phyloP scores from a whole-genome alignment of 2,113 vertebrate species.

The Daubentonia madagascariensis region DNA sequence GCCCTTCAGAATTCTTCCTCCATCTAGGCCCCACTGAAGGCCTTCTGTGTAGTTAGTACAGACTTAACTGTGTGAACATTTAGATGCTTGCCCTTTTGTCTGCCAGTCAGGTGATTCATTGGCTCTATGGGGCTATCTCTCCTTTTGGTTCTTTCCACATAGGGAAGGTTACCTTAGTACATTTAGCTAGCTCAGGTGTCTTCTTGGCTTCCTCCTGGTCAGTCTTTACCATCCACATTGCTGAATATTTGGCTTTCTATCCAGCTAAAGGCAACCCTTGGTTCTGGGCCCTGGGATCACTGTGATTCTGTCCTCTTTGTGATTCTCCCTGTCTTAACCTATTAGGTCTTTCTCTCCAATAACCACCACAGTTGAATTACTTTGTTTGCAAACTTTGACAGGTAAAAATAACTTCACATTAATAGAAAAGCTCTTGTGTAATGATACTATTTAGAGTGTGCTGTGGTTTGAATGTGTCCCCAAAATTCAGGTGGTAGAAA shows the following conservation, averaged over 20 bases:
- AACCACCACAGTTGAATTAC: not conserved
- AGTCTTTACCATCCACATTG: not conserved
- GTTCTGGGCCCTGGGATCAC: not conserved
- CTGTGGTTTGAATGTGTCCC: not conserved
- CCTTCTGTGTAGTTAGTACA: not conserved
- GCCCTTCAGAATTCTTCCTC: not conserved
- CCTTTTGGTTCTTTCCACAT: not conserved
- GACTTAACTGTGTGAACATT: not conserved
- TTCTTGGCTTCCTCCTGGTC: not conserved
- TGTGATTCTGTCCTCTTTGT: not conserved
- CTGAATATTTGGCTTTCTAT: not conserved
- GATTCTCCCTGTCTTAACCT: not conserved
- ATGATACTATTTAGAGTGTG: not conserved
- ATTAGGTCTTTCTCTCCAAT: not conserved
- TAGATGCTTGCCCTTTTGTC: not conserved
- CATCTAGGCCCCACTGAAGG: not conserved
- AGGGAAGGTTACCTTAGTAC: not conserved
- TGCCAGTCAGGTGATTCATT: not conserved
- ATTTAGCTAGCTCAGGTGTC: not conserved
- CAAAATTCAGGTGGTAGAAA: not conserved
- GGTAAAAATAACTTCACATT: not conserved
- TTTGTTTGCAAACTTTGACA: not conserved
- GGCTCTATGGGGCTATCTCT: not conserved
- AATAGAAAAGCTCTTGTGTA: not conserved
- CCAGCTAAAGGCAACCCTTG: not conserved